Conservation (phyloP, 2,888 invertebrate species). For the Apodemia hepburni region DNA sequence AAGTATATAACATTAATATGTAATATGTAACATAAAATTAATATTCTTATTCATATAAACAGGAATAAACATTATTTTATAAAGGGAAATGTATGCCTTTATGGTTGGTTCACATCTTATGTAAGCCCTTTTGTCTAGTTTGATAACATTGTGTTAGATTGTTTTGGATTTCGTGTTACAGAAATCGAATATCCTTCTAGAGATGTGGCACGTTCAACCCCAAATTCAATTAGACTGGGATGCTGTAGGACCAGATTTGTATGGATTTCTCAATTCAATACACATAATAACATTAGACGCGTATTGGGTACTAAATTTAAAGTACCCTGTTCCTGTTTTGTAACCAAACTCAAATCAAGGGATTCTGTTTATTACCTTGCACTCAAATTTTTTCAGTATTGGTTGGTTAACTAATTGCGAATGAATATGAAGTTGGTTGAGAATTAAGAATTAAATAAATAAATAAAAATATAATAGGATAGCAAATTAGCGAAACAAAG, state of each 20-base stretch:
- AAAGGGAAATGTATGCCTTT: background rate
- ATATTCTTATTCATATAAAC: background rate
- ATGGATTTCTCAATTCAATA: background rate
- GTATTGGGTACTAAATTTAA: no score
- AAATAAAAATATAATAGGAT: no score
- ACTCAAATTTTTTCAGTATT: no score
- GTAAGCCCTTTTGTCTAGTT: background rate
- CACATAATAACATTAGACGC: background rate
- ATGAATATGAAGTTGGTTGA: no score
- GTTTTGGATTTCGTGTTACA: background rate
- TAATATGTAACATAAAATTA: no score
- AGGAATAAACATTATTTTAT: background rate
- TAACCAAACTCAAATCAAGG: no score
- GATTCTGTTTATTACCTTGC: no score
- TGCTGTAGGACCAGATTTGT: background rate
- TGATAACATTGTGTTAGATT: background rate
- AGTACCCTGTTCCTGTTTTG: no score
- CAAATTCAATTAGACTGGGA: conserved; percentile 1
- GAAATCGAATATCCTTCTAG: background rate
- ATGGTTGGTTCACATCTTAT: background rate
- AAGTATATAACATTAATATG: no score
- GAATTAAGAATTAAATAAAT: no score
- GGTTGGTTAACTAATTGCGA: no score
- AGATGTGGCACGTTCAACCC: background rate
- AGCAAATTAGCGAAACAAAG: no score